These are phyloP conservation scores for Arctocebus calabarensis DNA, from an alignment of 2,797 vertebrate genomes.

Conservation along the genomic window DNA sequence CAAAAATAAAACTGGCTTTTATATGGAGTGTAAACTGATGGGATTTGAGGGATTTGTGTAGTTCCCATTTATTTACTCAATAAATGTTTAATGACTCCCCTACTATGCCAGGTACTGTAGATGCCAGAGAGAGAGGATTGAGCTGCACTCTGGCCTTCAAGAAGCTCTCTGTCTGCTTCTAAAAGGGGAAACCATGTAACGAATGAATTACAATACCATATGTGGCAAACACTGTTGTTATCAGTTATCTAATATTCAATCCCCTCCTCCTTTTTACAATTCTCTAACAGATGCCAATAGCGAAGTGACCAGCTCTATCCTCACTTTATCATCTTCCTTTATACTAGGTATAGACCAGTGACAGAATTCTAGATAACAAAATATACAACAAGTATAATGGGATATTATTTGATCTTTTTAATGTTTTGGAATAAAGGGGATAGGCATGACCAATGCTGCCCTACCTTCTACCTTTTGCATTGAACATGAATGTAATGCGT, in stretches of 20 bases:
- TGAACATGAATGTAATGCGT: not conserved
- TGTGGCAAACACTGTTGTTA: not conserved
- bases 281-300: not conserved
- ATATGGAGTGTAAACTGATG: not conserved
- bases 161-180: not conserved
- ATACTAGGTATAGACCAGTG: not conserved
- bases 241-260: not conserved
- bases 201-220: not conserved
- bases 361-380: slow-evolving; percentile 6
- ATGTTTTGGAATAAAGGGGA: not conserved
- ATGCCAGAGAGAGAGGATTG: not conserved
- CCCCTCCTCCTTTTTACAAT: not conserved
- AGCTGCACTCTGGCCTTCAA: not conserved
- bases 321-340: not conserved
- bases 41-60: not conserved
- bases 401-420: not conserved
- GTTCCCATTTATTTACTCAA: not conserved
- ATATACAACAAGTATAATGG: not conserved
- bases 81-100: not conserved
- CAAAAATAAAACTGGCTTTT: slow-evolving; percentile 8
- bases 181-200: not conserved
- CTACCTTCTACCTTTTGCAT: not conserved
- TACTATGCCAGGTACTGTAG: not conserved
- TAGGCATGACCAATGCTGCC: not conserved
- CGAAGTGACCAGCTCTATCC: too few relatives aligned